Percentiles rank a stretch among this genome's conserved stretches.
These are phyloP conservation scores for Holotrichia oblita DNA, from an alignment of 1,140 invertebrate genomes.

Conservation along the genomic window DNA sequence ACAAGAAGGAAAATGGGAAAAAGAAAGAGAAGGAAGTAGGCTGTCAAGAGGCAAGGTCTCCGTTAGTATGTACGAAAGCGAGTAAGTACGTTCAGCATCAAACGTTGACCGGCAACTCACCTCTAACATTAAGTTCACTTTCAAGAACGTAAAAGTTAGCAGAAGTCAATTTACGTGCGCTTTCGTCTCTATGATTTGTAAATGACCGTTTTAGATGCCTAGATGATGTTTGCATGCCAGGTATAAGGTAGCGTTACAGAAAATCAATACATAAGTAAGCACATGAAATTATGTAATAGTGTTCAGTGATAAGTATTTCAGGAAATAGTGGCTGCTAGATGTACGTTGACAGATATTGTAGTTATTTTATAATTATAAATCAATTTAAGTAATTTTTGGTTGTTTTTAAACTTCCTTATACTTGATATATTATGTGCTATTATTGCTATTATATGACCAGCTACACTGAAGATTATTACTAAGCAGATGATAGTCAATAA, in stretches of 20 bases:
- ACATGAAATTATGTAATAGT: not conserved
- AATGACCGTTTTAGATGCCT: not conserved
- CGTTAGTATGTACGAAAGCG: not conserved
- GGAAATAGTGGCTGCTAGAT: not conserved
- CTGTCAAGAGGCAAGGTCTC: not conserved
- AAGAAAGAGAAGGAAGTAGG: not conserved
- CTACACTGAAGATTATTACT: no score
- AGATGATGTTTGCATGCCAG: not conserved
- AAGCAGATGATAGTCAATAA: no score
- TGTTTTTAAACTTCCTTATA: not conserved
- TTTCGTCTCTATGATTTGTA: conserved; percentile 1
- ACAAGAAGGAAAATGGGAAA: not conserved
- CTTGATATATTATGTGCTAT: no score
- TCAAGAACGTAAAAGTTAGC: not conserved
- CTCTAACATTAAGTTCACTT: conserved; percentile 13
- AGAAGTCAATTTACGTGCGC: not conserved
- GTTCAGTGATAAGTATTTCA: not conserved
- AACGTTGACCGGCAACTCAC: conserved; percentile 5
- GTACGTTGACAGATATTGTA: not conserved
- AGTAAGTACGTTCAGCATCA: not conserved
- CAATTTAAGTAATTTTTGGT: no score
- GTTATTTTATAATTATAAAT: not conserved
- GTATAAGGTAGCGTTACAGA: not conserved
- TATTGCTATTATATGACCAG: not conserved
- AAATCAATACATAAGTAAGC: not conserved